A percentile compares a stretch with the other conserved stretches of the same genome.
Conservation (phyloP, 2,888 invertebrate genomes). For the Odontomyia ornata region DNA sequence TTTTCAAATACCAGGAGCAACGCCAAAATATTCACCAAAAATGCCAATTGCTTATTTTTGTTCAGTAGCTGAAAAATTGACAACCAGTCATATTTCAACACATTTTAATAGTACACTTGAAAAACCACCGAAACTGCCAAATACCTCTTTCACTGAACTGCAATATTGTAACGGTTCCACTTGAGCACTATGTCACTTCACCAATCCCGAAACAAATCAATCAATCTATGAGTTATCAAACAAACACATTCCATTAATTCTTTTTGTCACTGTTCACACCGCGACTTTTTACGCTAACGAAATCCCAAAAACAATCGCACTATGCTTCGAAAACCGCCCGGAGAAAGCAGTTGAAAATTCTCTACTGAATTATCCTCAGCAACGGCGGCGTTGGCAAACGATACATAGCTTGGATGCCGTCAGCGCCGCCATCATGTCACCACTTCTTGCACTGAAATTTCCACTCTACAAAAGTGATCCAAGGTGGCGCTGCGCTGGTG, state of each 20-base stretch:
- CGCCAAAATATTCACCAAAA: no score
- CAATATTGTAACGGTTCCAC: not conserved
- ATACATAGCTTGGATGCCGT: not conserved
- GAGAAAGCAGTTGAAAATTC: not conserved
- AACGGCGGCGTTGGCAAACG: not conserved
- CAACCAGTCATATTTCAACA: constrained; percentile 8
- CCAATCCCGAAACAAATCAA: constrained; percentile 4
- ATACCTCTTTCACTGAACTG: not conserved
- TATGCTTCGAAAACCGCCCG: not conserved
- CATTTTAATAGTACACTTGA: constrained; percentile 11
- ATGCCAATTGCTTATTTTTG: no score
- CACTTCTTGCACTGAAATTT: constrained; percentile 33
- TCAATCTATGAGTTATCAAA: constrained; percentile 1
- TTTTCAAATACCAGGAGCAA: not conserved
- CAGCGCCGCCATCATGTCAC: constrained; percentile 40
- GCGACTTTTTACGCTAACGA: not conserved
- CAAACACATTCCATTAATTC: constrained; percentile 1
- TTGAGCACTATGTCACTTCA: constrained; percentile 28
- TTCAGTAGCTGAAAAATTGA: not conserved
- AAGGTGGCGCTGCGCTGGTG: constrained; percentile 50
- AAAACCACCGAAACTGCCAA: not conserved
- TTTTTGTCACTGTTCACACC: constrained; percentile 23
- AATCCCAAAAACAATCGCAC: not conserved
- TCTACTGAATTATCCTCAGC: not conserved
- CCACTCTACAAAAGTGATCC: constrained; percentile 46